Conservation (phyloP, 2,113 vertebrate species). For the Aramus guarauna region DNA sequence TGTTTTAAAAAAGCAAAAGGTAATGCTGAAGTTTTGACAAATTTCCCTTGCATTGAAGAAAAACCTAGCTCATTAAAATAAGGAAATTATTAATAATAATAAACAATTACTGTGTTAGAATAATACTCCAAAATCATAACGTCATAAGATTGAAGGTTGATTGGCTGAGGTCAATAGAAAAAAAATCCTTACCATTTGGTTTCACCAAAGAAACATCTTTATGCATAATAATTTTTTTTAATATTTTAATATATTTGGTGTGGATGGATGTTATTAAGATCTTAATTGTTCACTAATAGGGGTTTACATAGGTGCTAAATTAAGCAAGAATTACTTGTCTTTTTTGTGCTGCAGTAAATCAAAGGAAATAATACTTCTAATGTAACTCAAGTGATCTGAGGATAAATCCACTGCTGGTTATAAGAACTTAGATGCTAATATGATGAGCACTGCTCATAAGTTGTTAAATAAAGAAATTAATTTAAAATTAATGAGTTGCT, state of each 20-base stretch:
- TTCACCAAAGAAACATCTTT: background rate
- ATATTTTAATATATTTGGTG: background rate
- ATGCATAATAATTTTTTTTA: background rate
- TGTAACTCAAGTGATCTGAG: background rate
- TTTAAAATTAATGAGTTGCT: background rate
- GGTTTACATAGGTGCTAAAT: background rate
- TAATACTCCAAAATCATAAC: background rate
- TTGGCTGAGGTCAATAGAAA: background rate
- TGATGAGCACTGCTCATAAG: background rate
- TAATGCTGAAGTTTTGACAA: background rate
- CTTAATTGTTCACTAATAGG: background rate
- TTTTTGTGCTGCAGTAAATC: background rate
- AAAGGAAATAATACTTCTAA: background rate
- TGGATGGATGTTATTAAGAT: background rate
- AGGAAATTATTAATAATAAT: background rate
- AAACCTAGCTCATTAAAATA: background rate
- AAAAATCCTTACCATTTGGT: background rate
- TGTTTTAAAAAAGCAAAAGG: background rate
- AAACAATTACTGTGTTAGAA: background rate
- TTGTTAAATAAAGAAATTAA: slow-evolving; percentile 8
- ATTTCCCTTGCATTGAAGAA: background rate
- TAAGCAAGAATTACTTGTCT: background rate
- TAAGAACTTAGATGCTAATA: background rate
- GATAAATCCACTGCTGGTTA: background rate
- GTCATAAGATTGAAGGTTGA: background rate